Evolutionary conservation across 2,888 invertebrate genomes (phyloP).

Genomic region (Hetaerina titia): DNA sequence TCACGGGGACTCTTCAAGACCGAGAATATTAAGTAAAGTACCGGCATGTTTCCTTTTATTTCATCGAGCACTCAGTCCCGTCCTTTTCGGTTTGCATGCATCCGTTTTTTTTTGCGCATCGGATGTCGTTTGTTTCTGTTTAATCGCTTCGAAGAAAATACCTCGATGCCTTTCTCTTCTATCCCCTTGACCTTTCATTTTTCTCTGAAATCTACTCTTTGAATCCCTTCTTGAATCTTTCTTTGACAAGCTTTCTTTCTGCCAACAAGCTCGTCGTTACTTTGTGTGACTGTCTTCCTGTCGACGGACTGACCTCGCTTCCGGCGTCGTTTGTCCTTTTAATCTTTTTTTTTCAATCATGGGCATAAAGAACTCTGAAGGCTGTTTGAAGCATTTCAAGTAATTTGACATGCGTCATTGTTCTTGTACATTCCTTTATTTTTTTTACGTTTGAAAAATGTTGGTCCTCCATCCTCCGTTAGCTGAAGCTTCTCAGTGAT

Average conservation of each 20-base stretch:
- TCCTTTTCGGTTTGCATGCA: not conserved
- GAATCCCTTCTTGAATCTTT: not conserved
- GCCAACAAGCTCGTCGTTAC: not conserved
- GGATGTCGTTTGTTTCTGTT: not conserved
- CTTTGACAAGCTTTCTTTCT: not conserved
- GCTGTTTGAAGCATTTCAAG: not conserved
- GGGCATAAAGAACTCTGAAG: not conserved
- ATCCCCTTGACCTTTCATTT: not conserved
- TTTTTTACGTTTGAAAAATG: not conserved
- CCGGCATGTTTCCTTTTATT: not conserved
- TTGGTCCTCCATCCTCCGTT: not conserved
- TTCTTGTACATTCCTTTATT: not conserved
- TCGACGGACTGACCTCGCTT: not conserved
- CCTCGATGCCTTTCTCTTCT: not conserved
- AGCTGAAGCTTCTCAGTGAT: not conserved
- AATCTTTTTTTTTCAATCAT: not conserved
- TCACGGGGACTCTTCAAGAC: not conserved
- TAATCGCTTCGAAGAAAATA: not conserved
- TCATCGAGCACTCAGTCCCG: not conserved
- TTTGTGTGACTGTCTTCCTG: constrained; percentile 9
- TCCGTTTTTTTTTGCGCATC: not conserved
- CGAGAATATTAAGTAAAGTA: not conserved
- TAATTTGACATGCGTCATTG: not conserved
- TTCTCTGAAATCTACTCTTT: not conserved
- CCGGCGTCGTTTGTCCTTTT: not conserved